phyloP scores from a whole-genome alignment of 2,797 vertebrate genomes.

The Chelmon rostratus region DNA sequence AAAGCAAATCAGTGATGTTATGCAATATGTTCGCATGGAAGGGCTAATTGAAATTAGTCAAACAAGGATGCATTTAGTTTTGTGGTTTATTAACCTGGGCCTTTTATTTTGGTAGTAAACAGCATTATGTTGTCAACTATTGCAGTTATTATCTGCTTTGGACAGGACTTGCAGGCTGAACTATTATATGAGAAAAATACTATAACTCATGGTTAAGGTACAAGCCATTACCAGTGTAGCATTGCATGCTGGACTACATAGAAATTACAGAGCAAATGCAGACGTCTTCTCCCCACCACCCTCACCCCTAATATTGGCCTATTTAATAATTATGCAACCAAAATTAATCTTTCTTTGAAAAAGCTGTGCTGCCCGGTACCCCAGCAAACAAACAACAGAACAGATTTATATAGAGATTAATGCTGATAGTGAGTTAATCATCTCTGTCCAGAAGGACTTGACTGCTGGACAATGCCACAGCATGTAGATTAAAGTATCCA shows the following conservation, averaged over 20 bases:
- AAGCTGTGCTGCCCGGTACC: neutral
- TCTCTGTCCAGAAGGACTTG: neutral
- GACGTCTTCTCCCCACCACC: neutral
- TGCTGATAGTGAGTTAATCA: slow-evolving; percentile 7
- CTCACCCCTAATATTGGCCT: slow-evolving; percentile 3
- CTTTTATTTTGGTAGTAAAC: slow-evolving; percentile 9
- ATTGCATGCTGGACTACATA: neutral
- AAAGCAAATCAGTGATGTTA: neutral
- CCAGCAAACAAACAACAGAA: neutral
- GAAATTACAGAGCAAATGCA: too few species aligned
- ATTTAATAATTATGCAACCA: slow-evolving; percentile 15
- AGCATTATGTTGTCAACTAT: too few species aligned
- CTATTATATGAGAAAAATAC: too few species aligned
- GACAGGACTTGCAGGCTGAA: too few species aligned
- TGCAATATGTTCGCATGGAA: neutral
- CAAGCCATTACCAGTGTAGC: too few species aligned
- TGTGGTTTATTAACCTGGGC: neutral
- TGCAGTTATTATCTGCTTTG: too few species aligned
- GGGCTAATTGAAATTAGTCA: neutral
- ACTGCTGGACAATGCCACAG: neutral
- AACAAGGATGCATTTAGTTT: neutral
- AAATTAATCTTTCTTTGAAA: slow-evolving; percentile 1
- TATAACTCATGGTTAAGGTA: too few species aligned
- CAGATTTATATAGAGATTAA: neutral
- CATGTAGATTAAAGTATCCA: neutral